Evolutionary conservation across 2,888 invertebrate genomes (phyloP).

Genomic region (Drosophila meridionalis): DNA sequence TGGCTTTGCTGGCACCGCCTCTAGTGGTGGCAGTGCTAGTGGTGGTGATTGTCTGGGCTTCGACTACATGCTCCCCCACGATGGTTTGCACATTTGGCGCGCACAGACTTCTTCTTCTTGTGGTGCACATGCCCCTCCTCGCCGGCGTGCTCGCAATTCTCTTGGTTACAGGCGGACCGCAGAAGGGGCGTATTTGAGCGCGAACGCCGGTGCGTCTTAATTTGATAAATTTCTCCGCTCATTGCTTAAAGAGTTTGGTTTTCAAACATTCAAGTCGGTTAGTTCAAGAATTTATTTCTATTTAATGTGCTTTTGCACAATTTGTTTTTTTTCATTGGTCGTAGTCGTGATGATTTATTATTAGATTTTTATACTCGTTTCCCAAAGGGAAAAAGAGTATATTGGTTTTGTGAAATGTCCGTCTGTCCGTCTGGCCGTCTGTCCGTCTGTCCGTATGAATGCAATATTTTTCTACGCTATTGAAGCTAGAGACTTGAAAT

Average conservation of each 20-base stretch:
- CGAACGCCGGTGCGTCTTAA: slow-evolving; percentile 89
- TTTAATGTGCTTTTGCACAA: slow-evolving; percentile 39
- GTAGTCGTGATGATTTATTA: slow-evolving; percentile 43
- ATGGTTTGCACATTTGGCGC: slow-evolving; percentile 83
- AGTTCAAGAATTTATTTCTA: slow-evolving; percentile 34
- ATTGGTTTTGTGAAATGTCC: no score
- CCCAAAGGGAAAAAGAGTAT: no score
- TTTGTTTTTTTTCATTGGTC: slow-evolving; percentile 26
- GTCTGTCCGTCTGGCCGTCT: no score
- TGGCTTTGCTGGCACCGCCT: slow-evolving; percentile 39
- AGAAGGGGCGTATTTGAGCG: slow-evolving; percentile 90
- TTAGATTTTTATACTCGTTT: slow-evolving; percentile 28
- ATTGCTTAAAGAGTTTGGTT: slow-evolving; percentile 51
- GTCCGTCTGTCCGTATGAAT: no score
- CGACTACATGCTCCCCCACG: slow-evolving; percentile 82
- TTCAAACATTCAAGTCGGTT: slow-evolving; percentile 53
- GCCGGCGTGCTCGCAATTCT: slow-evolving; percentile 86
- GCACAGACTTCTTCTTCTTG: slow-evolving; percentile 79
- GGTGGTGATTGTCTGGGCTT: slow-evolving; percentile 52
- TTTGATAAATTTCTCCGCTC: slow-evolving; percentile 79
- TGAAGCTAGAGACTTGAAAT: no score
- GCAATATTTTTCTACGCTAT: no score
- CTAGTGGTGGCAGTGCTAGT: slow-evolving; percentile 40
- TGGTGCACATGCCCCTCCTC: slow-evolving; percentile 86
- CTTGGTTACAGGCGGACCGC: slow-evolving; percentile 87